Percentiles rank a stretch among this genome's conserved stretches.
Conservation (phyloP, 2,888 invertebrate genomes). For the Venustoraphidia nigricollis region DNA sequence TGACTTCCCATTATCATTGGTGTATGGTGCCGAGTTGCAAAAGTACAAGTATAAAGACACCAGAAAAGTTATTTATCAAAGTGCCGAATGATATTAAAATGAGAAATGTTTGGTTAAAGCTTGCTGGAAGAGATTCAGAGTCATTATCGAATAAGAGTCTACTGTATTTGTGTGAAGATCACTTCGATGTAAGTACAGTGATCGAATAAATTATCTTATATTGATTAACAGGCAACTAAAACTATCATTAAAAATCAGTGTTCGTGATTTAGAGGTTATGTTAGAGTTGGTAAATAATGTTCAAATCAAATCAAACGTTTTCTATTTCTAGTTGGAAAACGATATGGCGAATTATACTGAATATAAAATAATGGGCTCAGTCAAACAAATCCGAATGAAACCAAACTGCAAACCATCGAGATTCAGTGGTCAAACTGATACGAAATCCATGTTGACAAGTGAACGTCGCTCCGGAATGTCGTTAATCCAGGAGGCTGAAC, state of each 20-base stretch:
- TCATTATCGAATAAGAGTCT: not conserved
- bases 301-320: not conserved
- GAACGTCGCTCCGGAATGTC: no score
- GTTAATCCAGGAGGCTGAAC: no score
- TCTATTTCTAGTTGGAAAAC: constrained; percentile 4
- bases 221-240: no score
- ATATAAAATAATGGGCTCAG: constrained; percentile 6
- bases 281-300: no score
- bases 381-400: constrained; percentile 5
- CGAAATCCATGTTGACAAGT: not conserved
- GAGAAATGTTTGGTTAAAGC: constrained; percentile 3
- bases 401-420: constrained; percentile 2
- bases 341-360: constrained; percentile 6
- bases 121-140: constrained; percentile 2
- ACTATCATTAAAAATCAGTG: no score
- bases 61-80: constrained; percentile 1
- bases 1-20: not conserved
- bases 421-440: constrained; percentile 1
- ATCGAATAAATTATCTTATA: not conserved
- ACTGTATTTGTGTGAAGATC: constrained; percentile 6
- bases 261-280: no score
- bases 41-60: constrained; percentile 1
- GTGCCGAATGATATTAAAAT: not conserved
- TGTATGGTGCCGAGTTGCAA: constrained; percentile 1
- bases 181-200: constrained; percentile 4